Percentiles rank a stretch among this genome's conserved stretches.
These are phyloP conservation scores for Apocrypta bakeri DNA, from an alignment of 1,140 invertebrate genomes.

Conservation along the genomic window DNA sequence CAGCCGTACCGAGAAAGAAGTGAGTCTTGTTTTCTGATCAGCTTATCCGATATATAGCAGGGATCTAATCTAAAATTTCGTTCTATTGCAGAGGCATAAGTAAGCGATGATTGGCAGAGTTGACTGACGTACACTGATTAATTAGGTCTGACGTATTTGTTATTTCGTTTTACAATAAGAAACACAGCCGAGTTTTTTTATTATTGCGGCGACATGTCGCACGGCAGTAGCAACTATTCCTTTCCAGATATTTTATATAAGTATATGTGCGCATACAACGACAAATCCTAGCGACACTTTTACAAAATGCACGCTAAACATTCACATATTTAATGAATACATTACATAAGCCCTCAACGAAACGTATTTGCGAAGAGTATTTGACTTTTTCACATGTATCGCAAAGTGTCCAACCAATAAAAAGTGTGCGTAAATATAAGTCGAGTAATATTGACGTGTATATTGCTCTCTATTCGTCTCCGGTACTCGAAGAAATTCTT, in stretches of 20 bases:
- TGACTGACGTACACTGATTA: constrained; percentile 61
- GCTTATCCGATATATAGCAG: not conserved
- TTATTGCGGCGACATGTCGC: constrained; percentile 52
- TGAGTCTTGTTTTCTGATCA: constrained; percentile 19
- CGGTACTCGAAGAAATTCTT: not conserved
- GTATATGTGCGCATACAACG: constrained; percentile 26
- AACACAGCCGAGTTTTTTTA: constrained; percentile 49
- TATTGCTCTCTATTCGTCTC: not conserved
- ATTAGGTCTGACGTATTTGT: constrained; percentile 66
- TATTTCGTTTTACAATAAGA: constrained; percentile 62
- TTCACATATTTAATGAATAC: constrained; percentile 4
- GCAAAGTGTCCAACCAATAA: not conserved
- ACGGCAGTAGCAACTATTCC: not conserved
- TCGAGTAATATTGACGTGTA: not conserved
- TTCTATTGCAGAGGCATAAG: constrained; percentile 64
- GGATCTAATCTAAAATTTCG: not conserved
- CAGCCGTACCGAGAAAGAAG: constrained; percentile 69
- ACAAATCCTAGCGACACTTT: not conserved
- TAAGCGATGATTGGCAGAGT: constrained; percentile 29
- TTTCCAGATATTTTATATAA: not conserved
- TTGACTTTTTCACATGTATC: constrained; percentile 14
- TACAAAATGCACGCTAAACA: not conserved
- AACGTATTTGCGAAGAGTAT: constrained; percentile 39
- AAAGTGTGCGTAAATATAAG: not conserved
- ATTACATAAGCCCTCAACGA: constrained; percentile 10